Percentiles rank a stretch among this genome's conserved stretches.
phyloP scores from a whole-genome alignment of 2,888 invertebrate species.

The Clusia tigrina region DNA sequence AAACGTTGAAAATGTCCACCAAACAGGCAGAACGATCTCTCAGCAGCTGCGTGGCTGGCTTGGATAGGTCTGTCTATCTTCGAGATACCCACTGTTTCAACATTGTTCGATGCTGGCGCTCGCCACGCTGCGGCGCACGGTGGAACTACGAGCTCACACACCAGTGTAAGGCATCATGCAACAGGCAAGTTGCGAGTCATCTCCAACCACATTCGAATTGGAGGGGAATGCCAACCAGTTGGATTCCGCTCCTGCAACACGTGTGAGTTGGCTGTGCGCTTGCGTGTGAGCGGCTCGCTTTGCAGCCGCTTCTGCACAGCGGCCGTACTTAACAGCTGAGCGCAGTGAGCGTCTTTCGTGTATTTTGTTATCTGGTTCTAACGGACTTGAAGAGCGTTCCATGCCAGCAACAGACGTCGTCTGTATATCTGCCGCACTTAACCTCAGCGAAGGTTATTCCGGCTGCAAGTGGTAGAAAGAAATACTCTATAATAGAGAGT shows the following conservation, averaged over 20 bases:
- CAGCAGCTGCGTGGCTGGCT: too few species aligned
- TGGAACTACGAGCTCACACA: background rate
- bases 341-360: conserved; percentile 6
- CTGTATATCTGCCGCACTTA: conserved; percentile 29
- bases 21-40: background rate
- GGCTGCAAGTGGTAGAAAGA: background rate
- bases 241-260: conserved; percentile 35
- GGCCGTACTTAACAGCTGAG: conserved; percentile 12
- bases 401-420: background rate
- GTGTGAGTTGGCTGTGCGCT: conserved; percentile 24
- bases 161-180: background rate
- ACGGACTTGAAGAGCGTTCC: too few species aligned
- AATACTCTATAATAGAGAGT: conserved; percentile 3
- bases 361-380: conserved; percentile 22
- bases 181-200: conserved; percentile 4
- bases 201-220: conserved; percentile 17
- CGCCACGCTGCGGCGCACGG: background rate
- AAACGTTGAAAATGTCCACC: conserved; percentile 9
- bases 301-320: conserved; percentile 23
- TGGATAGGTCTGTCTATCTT: background rate
- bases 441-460: conserved; percentile 43
- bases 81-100: background rate
- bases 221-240: conserved; percentile 22
- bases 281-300: conserved; percentile 28
- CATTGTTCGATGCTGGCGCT: background rate